Evolutionary conservation across 2,113 vertebrate species (phyloP).

Genomic region (Mola mola): DNA sequence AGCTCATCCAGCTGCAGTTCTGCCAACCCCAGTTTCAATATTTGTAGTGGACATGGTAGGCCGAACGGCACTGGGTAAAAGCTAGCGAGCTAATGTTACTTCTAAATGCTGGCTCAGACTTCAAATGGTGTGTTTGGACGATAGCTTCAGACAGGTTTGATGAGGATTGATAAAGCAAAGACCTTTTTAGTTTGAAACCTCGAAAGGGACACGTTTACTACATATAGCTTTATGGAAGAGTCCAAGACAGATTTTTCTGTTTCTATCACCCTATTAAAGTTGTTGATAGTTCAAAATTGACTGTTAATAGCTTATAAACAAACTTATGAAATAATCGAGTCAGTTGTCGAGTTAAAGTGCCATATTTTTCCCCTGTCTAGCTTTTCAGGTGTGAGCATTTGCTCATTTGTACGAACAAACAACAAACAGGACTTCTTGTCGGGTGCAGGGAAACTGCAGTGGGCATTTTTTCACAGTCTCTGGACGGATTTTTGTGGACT

Average conservation of each 20-base stretch:
- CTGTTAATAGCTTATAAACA: neutral
- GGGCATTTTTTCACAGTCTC: neutral
- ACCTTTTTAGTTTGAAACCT: conserved; percentile 40
- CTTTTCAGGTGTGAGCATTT: neutral
- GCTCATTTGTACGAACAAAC: too few species aligned
- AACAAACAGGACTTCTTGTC: too few species aligned
- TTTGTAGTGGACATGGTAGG: conserved; percentile 54
- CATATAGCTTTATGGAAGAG: conserved; percentile 34
- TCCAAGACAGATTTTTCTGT: conserved; percentile 29
- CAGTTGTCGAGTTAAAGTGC: neutral
- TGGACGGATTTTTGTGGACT: neutral
- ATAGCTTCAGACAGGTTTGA: conserved; percentile 55
- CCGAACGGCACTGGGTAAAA: conserved; percentile 27
- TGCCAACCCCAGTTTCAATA: conserved; percentile 53
- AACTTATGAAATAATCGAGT: neutral
- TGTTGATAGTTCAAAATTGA: too few species aligned
- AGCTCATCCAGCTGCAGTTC: conserved; percentile 55
- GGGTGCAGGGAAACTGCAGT: neutral
- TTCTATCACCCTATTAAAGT: neutral
- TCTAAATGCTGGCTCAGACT: conserved; percentile 40
- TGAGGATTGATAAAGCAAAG: conserved; percentile 54
- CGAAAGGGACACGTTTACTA: conserved; percentile 20
- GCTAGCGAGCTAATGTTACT: conserved; percentile 52
- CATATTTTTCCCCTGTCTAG: neutral
- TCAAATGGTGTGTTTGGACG: conserved; percentile 54